Conservation (phyloP, 2,797 vertebrate genomes). For the Chelidonichthys spinosus region DNA sequence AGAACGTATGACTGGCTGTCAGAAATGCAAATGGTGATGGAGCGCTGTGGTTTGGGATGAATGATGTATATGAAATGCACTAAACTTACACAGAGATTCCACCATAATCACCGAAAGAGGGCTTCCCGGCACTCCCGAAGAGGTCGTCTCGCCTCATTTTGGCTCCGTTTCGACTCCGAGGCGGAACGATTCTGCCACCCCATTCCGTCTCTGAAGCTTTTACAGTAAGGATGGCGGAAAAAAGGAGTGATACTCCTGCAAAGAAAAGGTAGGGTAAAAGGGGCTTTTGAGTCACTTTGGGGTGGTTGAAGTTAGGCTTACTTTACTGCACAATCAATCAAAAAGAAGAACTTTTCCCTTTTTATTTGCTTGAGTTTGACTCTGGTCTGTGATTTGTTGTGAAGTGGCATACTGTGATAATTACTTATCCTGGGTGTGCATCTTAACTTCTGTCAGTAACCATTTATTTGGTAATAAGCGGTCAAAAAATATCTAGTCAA, state of each 20-base stretch:
- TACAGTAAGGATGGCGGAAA: too few relatives aligned
- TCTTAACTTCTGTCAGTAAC: constrained; percentile 2
- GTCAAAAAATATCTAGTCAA: constrained; percentile 1
- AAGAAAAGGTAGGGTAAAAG: too few relatives aligned
- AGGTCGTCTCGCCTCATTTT: too few relatives aligned
- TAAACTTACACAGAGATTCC: too few relatives aligned
- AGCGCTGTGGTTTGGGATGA: constrained; percentile 66
- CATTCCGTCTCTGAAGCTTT: too few relatives aligned
- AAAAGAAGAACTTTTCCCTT: constrained; percentile 24
- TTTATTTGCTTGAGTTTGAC: constrained; percentile 26
- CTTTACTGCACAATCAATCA: constrained; percentile 34
- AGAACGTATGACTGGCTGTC: constrained; percentile 58
- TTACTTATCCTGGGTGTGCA: neutral
- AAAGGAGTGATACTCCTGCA: too few relatives aligned
- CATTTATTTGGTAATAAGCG: constrained; percentile 2
- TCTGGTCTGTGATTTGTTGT: constrained; percentile 12
- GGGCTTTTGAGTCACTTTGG: constrained; percentile 45
- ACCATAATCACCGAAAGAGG: too few relatives aligned
- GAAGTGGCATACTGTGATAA: neutral
- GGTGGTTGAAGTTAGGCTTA: constrained; percentile 40
- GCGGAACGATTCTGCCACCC: too few relatives aligned
- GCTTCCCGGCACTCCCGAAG: too few relatives aligned
- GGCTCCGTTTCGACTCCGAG: too few relatives aligned
- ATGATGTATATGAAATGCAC: constrained; percentile 71
- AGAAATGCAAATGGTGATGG: constrained; percentile 44